Conservation (phyloP, 2,797 vertebrate genomes). For the Okamejei kenojei region DNA sequence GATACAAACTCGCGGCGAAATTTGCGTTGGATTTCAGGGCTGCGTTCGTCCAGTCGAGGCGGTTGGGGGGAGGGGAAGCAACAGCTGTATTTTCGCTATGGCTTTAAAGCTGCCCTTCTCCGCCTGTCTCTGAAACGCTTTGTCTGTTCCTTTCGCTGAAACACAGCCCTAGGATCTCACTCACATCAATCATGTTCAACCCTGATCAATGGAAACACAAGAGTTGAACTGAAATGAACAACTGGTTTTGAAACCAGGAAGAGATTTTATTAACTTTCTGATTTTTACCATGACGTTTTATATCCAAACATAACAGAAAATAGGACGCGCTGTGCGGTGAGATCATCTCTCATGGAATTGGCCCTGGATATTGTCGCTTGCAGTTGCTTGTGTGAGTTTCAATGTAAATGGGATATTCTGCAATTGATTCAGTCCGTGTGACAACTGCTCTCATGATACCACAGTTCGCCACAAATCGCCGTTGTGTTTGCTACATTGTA, state of each 20-base stretch:
- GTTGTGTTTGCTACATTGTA: not conserved
- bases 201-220: not conserved
- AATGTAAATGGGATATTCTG: too few species aligned
- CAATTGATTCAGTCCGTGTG: not conserved
- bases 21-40: too few species aligned
- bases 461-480: too few species aligned
- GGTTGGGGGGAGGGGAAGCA: not conserved
- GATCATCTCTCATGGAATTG: not conserved
- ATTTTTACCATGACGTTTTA: not conserved
- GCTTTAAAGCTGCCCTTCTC: not conserved
- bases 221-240: not conserved
- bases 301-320: not conserved
- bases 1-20: not conserved
- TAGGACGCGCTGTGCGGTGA: too few species aligned
- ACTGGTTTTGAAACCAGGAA: not conserved
- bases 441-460: too few species aligned
- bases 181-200: not conserved
- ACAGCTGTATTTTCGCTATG: slow-evolving; percentile 23
- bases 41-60: not conserved
- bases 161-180: not conserved
- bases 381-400: too few species aligned
- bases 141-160: not conserved
- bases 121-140: not conserved
- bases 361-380: too few species aligned
- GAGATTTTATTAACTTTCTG: not conserved